Percentiles rank a stretch among this genome's conserved stretches.
Conservation (phyloP, 2,113 vertebrate genomes). For the Hippocampus zosterae region DNA sequence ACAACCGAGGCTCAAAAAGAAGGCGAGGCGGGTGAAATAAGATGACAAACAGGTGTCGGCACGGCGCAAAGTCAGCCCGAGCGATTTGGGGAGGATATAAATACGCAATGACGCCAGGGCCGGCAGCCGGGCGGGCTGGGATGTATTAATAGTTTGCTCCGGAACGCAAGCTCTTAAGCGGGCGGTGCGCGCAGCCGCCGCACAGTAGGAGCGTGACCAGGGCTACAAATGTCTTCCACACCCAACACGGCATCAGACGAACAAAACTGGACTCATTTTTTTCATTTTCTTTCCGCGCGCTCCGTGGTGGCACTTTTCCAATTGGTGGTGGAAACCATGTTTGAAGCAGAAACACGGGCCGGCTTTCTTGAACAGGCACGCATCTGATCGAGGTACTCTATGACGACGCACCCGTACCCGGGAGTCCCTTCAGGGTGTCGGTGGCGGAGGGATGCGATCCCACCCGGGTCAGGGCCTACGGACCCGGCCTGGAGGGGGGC, state of each 20-base stretch:
- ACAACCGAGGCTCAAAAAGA: not conserved
- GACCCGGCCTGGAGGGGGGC: conserved; percentile 87
- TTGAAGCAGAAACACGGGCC: conserved; percentile 7
- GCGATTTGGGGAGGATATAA: conserved; percentile 52
- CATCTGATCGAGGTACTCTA: conserved; percentile 88
- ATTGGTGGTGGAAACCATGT: not conserved
- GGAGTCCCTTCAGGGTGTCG: conserved; percentile 88
- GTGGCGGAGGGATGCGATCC: conserved; percentile 92
- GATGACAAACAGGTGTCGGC: conserved; percentile 48
- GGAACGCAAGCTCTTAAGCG: conserved; percentile 67
- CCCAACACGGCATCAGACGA: conserved; percentile 57
- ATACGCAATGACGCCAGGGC: conserved; percentile 62
- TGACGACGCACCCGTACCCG: conserved; percentile 81
- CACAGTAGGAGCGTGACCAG: conserved; percentile 47
- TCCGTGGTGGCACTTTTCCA: not conserved
- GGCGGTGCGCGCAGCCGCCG: conserved; percentile 53
- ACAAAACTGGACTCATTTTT: conserved; percentile 33
- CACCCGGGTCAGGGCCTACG: conserved; percentile 81
- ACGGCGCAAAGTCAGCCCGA: conserved; percentile 28
- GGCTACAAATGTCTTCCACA: conserved; percentile 60
- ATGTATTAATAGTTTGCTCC: conserved; percentile 69
- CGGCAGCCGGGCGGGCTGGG: conserved; percentile 55
- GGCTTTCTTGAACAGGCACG: conserved; percentile 66
- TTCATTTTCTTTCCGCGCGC: not conserved
- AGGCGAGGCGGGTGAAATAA: conserved; percentile 9